Conservation (phyloP, 2,113 vertebrate genomes). For the Panthera tigris region DNA sequence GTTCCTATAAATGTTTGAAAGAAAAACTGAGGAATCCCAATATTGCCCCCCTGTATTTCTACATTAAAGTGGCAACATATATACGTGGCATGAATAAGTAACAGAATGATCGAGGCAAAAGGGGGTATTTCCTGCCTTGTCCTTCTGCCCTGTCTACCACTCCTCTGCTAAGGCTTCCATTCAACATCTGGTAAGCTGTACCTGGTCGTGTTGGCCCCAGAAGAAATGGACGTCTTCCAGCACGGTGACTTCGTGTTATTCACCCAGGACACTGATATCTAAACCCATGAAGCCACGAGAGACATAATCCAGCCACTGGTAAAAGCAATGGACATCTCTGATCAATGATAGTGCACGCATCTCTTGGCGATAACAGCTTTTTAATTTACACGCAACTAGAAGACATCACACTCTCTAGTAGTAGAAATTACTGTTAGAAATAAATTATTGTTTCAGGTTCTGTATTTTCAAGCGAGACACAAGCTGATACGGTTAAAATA, state of each 20-base stretch:
- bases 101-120: not conserved
- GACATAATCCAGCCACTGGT: too few relatives aligned
- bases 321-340: not conserved
- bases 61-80: not conserved
- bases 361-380: not conserved
- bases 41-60: not conserved
- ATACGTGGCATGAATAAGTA: fast-evolving
- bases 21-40: not conserved
- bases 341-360: too few relatives aligned
- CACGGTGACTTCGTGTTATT: not conserved
- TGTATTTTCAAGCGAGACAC: not conserved
- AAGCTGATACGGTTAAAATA: not conserved
- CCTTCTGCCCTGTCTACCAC: fast-evolving
- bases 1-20: not conserved
- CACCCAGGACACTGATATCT: not conserved
- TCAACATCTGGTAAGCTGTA: not conserved
- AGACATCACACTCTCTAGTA: not conserved
- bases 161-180: not conserved
- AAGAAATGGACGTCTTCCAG: too few relatives aligned
- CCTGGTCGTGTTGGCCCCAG: not conserved
- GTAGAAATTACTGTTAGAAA: not conserved
- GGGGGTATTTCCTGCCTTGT: not conserved
- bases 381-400: not conserved
- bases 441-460: not conserved
- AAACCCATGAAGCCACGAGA: not conserved